Percentiles rank a stretch among this genome's conserved stretches.
phyloP scores from a whole-genome alignment of 2,888 invertebrate genomes.

The Trisateles emortualis region DNA sequence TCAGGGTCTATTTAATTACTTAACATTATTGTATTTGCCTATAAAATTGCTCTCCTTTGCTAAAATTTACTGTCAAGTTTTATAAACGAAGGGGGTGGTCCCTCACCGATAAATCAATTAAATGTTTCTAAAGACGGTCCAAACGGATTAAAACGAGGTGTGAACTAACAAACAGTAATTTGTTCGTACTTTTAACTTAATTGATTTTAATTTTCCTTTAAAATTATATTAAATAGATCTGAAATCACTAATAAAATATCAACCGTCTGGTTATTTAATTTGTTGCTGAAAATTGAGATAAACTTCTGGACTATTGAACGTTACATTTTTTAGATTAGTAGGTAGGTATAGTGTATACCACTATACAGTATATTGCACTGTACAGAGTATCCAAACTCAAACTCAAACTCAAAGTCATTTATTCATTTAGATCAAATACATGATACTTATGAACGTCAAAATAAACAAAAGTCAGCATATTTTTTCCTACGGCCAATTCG shows the following conservation, averaged over 20 bases:
- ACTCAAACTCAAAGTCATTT: too few relatives aligned
- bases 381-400: too few relatives aligned
- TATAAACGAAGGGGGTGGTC: conserved; percentile 1
- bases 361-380: too few relatives aligned
- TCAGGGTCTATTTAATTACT: conserved; percentile 1
- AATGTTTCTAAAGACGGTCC: conserved; percentile 9
- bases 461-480: too few relatives aligned
- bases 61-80: background rate
- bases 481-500: too few relatives aligned
- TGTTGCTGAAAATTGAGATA: too few relatives aligned
- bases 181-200: conserved; percentile 5
- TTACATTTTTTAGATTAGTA: too few relatives aligned
- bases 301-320: too few relatives aligned
- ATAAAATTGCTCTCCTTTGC: conserved; percentile 4
- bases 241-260: background rate
- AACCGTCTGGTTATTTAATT: background rate
- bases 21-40: conserved; percentile 10
- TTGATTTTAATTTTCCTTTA: conserved; percentile 3
- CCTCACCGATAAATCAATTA: conserved; percentile 8
- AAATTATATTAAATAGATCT: background rate
- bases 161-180: conserved; percentile 10
- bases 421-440: too few relatives aligned
- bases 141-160: conserved; percentile 12
- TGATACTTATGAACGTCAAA: too few relatives aligned
- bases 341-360: too few relatives aligned